Evolutionary conservation across 2,888 invertebrate species (phyloP).

Genomic region (Chymomyza caudatula): DNA sequence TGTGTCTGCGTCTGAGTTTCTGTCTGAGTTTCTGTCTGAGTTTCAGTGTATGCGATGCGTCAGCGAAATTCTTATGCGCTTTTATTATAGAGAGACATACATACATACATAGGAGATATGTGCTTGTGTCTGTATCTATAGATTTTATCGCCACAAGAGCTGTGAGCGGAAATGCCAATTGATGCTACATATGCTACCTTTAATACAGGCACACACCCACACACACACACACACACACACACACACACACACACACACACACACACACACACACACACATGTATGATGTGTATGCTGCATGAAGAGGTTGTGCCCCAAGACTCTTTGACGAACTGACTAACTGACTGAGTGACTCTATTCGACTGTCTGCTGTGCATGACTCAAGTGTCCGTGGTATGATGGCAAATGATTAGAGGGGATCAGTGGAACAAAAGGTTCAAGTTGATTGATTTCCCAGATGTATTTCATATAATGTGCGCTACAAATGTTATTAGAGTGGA

Average conservation of each 20-base stretch:
- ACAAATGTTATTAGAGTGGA: not conserved
- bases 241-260: not conserved
- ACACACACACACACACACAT: not conserved
- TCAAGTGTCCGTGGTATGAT: constrained; percentile 39
- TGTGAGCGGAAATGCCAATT: constrained; percentile 61
- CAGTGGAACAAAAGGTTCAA: not conserved
- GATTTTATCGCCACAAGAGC: constrained; percentile 25
- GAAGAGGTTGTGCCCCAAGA: constrained; percentile 40
- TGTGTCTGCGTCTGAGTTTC: not conserved
- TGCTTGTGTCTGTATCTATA: constrained; percentile 1
- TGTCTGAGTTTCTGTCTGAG: not conserved
- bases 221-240: not conserved
- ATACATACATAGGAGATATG: not conserved
- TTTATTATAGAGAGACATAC: constrained; percentile 8
- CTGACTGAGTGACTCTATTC: not conserved
- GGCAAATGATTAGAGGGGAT: not conserved
- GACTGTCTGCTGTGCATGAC: constrained; percentile 31
- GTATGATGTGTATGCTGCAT: too few relatives aligned
- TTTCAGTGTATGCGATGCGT: constrained; percentile 45
- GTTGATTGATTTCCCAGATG: not conserved
- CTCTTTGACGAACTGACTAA: constrained; percentile 19
- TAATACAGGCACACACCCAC: constrained; percentile 22
- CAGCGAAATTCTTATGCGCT: constrained; percentile 58
- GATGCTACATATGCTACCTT: constrained; percentile 50
- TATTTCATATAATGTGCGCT: not conserved